Evolutionary conservation across 2,888 invertebrate species (phyloP), one percentile per base, ranked within the genome.

Genomic region (Caenorhabditis panamensis): DNA sequence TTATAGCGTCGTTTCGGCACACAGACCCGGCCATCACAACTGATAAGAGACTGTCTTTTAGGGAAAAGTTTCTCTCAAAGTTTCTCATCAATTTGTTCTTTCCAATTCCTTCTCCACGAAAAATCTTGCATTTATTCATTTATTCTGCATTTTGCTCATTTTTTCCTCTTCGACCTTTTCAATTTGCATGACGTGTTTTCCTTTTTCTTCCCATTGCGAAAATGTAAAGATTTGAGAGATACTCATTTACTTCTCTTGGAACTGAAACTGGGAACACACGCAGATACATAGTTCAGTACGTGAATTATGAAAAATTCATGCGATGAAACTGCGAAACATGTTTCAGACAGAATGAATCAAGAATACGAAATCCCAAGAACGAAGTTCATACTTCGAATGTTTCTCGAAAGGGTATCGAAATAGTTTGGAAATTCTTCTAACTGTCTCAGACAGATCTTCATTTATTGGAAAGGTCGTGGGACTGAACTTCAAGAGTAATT

Each of bases 1-100:
- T 66, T 75, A 75, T 75, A 66, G 75, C 36, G 73, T 66, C 56
- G 22, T 58, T 47, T 53, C 66, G 26, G 56, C 51, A 58, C 75
- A 63, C 26, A 73, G 64, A 59, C 73, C 49, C 20, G 26, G 63
- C 22, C 66, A 62, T 53, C 61, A 54, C 62, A 56, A 37, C 58
- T 73, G 75, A 75, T 75, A 75, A 75, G 53, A 75, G 37, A 59
- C n/a, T 66, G 66, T 2, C 69, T 22, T 44, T 58, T 26, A 26
- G 36, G 26, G 58, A 44, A 58, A 41, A 24, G 37, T 59, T 51
- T 58, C 61, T 53, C 47, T 36, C 73, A 73, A 59, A 73, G 59
- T 75, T 44, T 53, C 61, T 8, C 59, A 31, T 66, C 36, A 24
- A 53, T 51, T 31, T 51, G 11, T 49, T 31, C 8, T 13, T 49